These are phyloP conservation scores for Scaptomyza pallida DNA, from an alignment of 1,140 invertebrate species.

Conservation along the genomic window DNA sequence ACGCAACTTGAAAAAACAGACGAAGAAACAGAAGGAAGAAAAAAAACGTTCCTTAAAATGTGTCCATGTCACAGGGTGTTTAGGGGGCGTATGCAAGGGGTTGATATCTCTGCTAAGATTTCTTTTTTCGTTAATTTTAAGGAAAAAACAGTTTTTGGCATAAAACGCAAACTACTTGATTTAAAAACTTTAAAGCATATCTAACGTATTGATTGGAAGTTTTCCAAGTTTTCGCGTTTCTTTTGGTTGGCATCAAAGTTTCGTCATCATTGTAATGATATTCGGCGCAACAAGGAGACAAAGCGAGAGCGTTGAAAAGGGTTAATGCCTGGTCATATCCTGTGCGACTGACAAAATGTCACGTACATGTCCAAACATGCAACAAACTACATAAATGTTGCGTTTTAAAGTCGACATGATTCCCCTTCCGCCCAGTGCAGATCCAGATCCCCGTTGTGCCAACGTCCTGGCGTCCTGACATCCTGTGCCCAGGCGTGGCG, in stretches of 20 bases:
- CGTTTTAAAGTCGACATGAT: constrained; percentile 50
- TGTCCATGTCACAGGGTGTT: background rate
- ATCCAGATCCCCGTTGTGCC: constrained; percentile 22
- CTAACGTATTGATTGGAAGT: too few species aligned
- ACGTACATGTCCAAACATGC: constrained; percentile 75
- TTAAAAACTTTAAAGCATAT: too few species aligned
- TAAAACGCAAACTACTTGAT: too few species aligned
- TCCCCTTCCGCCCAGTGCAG: constrained; percentile 5
- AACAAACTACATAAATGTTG: constrained; percentile 74
- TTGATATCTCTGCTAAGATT: too few species aligned
- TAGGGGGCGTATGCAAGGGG: too few species aligned
- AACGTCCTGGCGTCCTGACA: constrained; percentile 17
- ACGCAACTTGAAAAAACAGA: constrained; percentile 1
- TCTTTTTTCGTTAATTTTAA: too few species aligned
- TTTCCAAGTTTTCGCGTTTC: too few species aligned
- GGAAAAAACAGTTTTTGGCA: too few species aligned
- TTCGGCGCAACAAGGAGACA: background rate
- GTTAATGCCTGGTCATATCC: constrained; percentile 28
- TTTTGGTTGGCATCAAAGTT: too few species aligned
- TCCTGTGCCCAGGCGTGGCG: constrained; percentile 5
- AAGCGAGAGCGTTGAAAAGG: background rate
- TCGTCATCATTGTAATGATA: too few species aligned
- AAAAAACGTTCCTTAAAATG: constrained; percentile 7
- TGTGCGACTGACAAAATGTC: constrained; percentile 63
- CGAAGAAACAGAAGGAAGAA: constrained; percentile 10